phyloP scores from a whole-genome alignment of 2,888 invertebrate genomes.

The Leuctra nigra region DNA sequence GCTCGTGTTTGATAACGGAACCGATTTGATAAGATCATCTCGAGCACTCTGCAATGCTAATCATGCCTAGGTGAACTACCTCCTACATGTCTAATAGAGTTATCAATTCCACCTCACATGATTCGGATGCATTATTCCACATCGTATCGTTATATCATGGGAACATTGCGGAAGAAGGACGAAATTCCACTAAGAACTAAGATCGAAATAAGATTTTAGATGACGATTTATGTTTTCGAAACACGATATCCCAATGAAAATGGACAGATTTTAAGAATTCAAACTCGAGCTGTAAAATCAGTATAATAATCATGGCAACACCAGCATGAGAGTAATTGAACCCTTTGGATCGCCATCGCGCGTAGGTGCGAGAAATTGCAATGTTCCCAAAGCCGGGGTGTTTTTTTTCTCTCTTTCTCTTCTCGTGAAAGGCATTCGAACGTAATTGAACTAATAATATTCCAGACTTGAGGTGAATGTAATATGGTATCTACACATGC shows the following conservation, averaged over 20 bases:
- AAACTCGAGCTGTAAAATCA: no score
- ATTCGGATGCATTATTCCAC: not conserved
- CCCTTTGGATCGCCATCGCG: no score
- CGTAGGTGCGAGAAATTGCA: no score
- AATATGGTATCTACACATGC: slow-evolving; percentile 12
- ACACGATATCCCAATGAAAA: not conserved
- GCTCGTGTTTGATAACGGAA: no score
- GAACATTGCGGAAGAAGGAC: not conserved
- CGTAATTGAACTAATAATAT: not conserved
- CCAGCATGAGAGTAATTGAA: no score
- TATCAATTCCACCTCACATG: not conserved
- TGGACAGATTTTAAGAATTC: no score
- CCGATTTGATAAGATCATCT: no score
- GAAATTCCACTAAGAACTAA: not conserved
- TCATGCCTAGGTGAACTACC: no score
- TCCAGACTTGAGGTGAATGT: slow-evolving; percentile 6
- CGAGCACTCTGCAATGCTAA: no score
- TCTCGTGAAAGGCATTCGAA: not conserved
- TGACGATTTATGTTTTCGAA: not conserved
- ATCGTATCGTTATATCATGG: not conserved
- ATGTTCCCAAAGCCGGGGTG: no score
- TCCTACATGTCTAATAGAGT: slow-evolving; percentile 9
- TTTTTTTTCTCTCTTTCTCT: no score
- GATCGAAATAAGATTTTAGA: slow-evolving; percentile 1
- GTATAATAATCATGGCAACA: no score